These are phyloP conservation scores for Busseola fusca DNA, from an alignment of 2,888 invertebrate species.

Conservation along the genomic window DNA sequence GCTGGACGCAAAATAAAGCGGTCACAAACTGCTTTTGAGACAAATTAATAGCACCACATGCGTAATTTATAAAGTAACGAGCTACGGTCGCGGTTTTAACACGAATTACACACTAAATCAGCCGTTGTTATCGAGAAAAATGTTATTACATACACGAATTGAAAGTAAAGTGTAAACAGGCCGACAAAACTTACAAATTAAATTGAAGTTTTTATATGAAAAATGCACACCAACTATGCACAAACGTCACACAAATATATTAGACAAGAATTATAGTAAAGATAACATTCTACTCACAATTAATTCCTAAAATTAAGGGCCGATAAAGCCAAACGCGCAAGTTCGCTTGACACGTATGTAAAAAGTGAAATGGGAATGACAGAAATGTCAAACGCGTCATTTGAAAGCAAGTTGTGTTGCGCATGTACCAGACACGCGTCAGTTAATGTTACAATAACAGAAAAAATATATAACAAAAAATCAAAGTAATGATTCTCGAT, in stretches of 20 bases:
- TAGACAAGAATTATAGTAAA: slow-evolving; percentile 38
- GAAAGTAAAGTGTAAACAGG: slow-evolving; percentile 60
- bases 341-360: slow-evolving; percentile 86
- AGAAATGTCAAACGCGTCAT: slow-evolving; percentile 77
- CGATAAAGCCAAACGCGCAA: slow-evolving; percentile 82
- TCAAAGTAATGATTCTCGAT: too few species aligned
- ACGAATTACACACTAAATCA: slow-evolving; percentile 68
- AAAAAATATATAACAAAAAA: slow-evolving; percentile 24
- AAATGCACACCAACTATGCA: slow-evolving; percentile 28
- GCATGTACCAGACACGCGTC: slow-evolving; percentile 73
- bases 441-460: slow-evolving; percentile 62
- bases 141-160: slow-evolving; percentile 58
- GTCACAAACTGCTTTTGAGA: slow-evolving; percentile 34
- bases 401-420: slow-evolving; percentile 62
- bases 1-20: slow-evolving; percentile 50
- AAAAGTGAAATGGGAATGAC: slow-evolving; percentile 83
- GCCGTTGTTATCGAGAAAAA: slow-evolving; percentile 62
- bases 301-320: slow-evolving; percentile 85
- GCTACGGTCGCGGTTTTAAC: slow-evolving; percentile 48
- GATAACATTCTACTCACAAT: slow-evolving; percentile 80
- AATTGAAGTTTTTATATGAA: slow-evolving; percentile 37
- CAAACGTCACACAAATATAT: slow-evolving; percentile 29
- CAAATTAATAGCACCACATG: slow-evolving; percentile 26
- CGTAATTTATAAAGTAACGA: slow-evolving; percentile 47
- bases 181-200: slow-evolving; percentile 28